These are phyloP conservation scores for Eulithis prunata DNA, from an alignment of 2,888 invertebrate species.

Conservation along the genomic window DNA sequence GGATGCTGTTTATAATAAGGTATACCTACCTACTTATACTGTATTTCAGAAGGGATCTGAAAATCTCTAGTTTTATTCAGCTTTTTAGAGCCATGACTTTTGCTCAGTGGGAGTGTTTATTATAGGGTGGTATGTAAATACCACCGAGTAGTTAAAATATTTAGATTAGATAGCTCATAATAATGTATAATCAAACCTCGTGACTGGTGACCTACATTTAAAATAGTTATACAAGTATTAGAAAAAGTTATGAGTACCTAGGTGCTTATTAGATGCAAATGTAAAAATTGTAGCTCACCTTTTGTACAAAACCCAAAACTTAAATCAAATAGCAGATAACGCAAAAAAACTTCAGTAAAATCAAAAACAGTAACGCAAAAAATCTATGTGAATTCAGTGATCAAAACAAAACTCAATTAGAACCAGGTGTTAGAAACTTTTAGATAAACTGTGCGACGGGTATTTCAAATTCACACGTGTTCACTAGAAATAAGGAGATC, in stretches of 20 bases:
- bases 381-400: neutral
- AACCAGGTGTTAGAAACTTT: constrained; percentile 14
- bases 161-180: neutral
- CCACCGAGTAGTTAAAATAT: neutral
- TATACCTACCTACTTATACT: too few species aligned
- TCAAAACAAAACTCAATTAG: neutral
- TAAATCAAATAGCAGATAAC: neutral
- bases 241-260: neutral
- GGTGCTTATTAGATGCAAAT: neutral
- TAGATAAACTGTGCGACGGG: constrained; percentile 29
- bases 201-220: constrained; percentile 14
- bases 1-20: too few species aligned
- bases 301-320: neutral
- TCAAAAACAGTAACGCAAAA: neutral
- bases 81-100: too few species aligned
- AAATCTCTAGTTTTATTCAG: too few species aligned
- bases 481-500: constrained; percentile 50
- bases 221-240: neutral
- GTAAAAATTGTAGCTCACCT: constrained; percentile 16
- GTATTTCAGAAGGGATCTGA: too few species aligned
- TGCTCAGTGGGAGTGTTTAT: constrained; percentile 6
- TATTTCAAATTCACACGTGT: constrained; percentile 59
- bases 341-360: neutral
- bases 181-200: neutral
- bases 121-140: constrained; percentile 8